These are phyloP conservation scores for Apistogramma diplotaenia DNA, from an alignment of 2,113 vertebrate species.

Conservation along the genomic window DNA sequence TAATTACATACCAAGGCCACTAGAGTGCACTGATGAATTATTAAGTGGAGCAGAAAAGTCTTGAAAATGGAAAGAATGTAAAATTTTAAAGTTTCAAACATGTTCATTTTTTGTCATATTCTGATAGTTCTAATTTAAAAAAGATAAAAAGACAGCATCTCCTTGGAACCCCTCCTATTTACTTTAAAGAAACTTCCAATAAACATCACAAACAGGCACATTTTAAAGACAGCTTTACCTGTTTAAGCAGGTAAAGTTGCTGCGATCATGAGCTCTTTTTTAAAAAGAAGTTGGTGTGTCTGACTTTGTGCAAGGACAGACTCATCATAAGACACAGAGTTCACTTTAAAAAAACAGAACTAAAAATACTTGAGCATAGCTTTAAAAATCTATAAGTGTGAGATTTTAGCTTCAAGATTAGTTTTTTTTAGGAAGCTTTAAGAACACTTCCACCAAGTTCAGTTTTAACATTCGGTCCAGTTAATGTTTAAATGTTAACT, in stretches of 20 bases:
- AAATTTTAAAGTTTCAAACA: neutral
- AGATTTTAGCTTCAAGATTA: neutral
- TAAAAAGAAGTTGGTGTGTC: neutral
- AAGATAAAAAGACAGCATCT: neutral
- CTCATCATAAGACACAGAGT: neutral
- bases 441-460: neutral
- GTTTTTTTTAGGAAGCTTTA: neutral
- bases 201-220: neutral
- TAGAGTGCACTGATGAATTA: slow-evolving; percentile 11
- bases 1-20: neutral
- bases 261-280: neutral
- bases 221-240: neutral
- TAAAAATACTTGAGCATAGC: neutral
- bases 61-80: neutral
- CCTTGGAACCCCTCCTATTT: neutral
- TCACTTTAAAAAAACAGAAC: neutral
- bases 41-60: neutral
- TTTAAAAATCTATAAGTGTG: neutral
- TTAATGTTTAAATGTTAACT: neutral
- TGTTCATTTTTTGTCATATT: neutral
- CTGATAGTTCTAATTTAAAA: neutral
- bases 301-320: neutral
- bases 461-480: neutral
- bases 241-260: neutral
- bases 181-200: neutral